Percentiles rank a stretch among this genome's conserved stretches.
Evolutionary conservation across 1,140 invertebrate species (phyloP).

Genomic region (Metopolophium dirhodum): DNA sequence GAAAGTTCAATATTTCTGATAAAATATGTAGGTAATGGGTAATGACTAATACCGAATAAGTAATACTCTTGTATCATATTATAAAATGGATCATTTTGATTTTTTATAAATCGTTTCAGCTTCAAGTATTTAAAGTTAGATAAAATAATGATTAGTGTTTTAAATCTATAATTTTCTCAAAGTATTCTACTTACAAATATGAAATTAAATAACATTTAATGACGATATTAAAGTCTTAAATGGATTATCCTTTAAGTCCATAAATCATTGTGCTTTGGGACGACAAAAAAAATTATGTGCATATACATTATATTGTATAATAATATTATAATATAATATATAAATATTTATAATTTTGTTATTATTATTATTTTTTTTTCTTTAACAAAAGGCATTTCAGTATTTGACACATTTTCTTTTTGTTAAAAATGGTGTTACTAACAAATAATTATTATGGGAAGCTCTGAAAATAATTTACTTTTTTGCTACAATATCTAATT

Average conservation of each 20-base stretch:
- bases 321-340: neutral
- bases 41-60: neutral
- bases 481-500: neutral
- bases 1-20: neutral
- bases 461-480: neutral
- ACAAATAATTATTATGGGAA: neutral
- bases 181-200: neutral
- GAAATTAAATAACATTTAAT: neutral
- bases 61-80: neutral
- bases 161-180: neutral
- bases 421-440: neutral
- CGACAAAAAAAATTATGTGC: slow-evolving; percentile 9
- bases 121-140: neutral
- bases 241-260: neutral
- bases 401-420: neutral
- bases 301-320: neutral
- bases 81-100: neutral
- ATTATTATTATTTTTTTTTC: neutral
- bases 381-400: neutral
- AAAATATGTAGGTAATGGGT: neutral
- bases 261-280: neutral
- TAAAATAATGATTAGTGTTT: neutral
- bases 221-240: neutral
- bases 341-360: neutral
- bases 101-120: neutral